Conservation (phyloP, 1,140 invertebrate genomes). For the Eriosoma lanigerum region DNA sequence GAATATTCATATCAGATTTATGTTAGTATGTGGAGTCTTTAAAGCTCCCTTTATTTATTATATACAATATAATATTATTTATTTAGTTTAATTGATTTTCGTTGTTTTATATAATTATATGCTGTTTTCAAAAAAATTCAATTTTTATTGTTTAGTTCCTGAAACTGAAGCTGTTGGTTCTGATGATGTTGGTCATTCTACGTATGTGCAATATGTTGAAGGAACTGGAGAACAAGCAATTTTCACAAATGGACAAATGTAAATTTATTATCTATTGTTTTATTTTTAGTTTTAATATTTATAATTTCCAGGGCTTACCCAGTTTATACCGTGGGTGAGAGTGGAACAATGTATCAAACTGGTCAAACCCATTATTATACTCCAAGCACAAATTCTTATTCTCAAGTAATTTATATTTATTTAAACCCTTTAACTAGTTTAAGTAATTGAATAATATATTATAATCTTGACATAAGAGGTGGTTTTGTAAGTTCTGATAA, state of each 20-base stretch:
- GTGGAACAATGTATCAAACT: slow-evolving; percentile 71
- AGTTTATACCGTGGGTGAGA: slow-evolving; percentile 78
- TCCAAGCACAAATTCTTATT: slow-evolving; percentile 56
- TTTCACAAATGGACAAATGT: slow-evolving; percentile 75
- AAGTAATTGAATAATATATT: too few species aligned
- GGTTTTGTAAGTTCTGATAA: background rate
- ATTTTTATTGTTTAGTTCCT: slow-evolving; percentile 59
- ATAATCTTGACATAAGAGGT: too few species aligned
- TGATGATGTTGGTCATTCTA: slow-evolving; percentile 64
- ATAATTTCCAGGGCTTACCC: slow-evolving; percentile 70
- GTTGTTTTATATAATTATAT: background rate
- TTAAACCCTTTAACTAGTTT: too few species aligned
- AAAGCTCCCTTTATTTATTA: background rate
- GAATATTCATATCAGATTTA: background rate
- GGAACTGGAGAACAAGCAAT: slow-evolving; percentile 66
- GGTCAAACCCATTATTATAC: slow-evolving; percentile 68
- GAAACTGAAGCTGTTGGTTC: slow-evolving; percentile 62
- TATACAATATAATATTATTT: too few species aligned
- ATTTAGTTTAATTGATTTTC: background rate
- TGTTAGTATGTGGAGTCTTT: background rate
- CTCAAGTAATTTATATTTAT: slow-evolving; percentile 37
- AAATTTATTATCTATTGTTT: slow-evolving; percentile 52
- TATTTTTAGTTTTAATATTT: slow-evolving; percentile 17
- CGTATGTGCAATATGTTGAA: slow-evolving; percentile 73
- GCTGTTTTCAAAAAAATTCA: too few species aligned